Evolutionary conservation across 2,888 invertebrate genomes (phyloP).

Genomic region (Athetis lepigone): DNA sequence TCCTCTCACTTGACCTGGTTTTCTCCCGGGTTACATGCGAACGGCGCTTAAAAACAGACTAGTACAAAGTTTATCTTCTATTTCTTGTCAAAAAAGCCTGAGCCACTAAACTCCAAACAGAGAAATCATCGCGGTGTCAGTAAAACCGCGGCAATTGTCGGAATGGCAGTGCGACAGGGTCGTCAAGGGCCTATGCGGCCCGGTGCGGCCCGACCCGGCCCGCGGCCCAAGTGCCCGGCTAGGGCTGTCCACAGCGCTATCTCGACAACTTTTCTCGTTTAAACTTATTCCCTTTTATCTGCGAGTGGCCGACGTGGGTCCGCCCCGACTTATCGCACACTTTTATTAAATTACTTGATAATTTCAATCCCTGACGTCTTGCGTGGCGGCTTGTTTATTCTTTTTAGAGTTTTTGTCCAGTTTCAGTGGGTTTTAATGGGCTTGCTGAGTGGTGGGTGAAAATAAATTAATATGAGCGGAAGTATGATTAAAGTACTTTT

Average conservation of each 20-base stretch:
- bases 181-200: conserved; percentile 50
- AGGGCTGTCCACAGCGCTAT: conserved; percentile 70
- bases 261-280: conserved; percentile 86
- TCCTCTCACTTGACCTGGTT: too few relatives aligned
- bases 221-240: conserved; percentile 27
- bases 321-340: conserved; percentile 79
- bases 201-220: conserved; percentile 26
- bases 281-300: conserved; percentile 88
- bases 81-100: conserved; percentile 29
- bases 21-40: too few relatives aligned
- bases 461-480: not conserved
- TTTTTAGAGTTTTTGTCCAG: conserved; percentile 62
- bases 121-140: conserved; percentile 51
- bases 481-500: not conserved
- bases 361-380: conserved; percentile 81
- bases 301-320: conserved; percentile 70
- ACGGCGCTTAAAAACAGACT: not conserved
- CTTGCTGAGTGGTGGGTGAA: conserved; percentile 1
- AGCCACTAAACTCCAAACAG: conserved; percentile 21
- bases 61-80: not conserved
- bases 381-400: conserved; percentile 78
- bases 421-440: conserved; percentile 35
- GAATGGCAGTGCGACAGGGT: conserved; percentile 62
- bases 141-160: conserved; percentile 49
- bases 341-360: conserved; percentile 88